These are phyloP conservation scores for Chironomus striatipennis DNA, from an alignment of 1,140 invertebrate genomes.

Conservation along the genomic window DNA sequence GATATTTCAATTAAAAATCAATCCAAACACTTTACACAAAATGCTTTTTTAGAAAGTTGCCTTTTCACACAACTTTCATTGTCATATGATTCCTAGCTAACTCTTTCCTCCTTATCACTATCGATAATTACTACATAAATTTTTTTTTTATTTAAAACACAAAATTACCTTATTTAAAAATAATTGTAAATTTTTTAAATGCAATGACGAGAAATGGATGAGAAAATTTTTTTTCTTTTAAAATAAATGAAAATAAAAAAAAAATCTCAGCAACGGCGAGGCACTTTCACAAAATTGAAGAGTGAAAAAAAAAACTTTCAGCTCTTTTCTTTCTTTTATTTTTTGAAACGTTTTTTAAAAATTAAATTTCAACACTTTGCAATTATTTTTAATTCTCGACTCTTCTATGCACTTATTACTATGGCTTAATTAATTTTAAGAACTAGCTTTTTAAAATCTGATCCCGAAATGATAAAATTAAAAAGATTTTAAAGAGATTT, in stretches of 20 bases:
- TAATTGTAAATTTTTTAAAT: neutral
- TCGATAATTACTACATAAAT: neutral
- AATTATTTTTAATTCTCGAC: too few relatives aligned
- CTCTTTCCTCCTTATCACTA: neutral
- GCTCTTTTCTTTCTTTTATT: neutral
- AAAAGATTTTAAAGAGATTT: neutral
- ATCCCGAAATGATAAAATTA: neutral
- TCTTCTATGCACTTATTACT: too few relatives aligned
- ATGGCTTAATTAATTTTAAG: neutral
- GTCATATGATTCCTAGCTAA: neutral
- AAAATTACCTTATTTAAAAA: constrained; percentile 9
- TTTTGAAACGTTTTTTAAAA: neutral
- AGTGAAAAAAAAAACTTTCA: neutral
- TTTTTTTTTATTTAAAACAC: neutral
- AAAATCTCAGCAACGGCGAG: neutral
- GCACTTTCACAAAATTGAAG: neutral
- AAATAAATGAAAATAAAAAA: too few relatives aligned
- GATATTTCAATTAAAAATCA: too few relatives aligned
- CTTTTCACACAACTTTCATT: neutral
- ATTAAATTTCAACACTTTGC: neutral
- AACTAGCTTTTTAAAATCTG: neutral
- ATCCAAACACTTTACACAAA: neutral
- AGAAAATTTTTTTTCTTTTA: neutral
- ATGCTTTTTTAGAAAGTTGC: neutral
- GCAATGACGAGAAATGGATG: constrained; percentile 6